A percentile compares a stretch with the other conserved stretches of the same genome.
Conservation (phyloP, 2,113 vertebrate genomes). For the Galemys pyrenaicus region DNA sequence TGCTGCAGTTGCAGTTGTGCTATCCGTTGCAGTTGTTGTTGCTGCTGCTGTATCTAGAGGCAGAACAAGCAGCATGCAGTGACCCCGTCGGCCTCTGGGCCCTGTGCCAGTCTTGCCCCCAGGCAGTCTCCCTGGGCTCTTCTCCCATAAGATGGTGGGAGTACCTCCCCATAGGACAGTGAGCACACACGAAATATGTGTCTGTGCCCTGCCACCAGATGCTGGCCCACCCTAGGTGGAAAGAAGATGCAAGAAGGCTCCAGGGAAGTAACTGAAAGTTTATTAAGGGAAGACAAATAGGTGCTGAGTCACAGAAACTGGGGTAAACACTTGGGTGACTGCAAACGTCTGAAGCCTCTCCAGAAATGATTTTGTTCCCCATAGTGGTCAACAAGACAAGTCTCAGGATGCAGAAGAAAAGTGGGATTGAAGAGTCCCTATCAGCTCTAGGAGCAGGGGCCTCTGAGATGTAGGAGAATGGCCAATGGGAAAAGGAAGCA, state of each 20-base stretch:
- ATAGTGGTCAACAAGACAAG: neutral
- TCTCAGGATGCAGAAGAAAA: neutral
- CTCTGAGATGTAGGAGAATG: neutral
- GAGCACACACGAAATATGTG: neutral
- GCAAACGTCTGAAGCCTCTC: neutral
- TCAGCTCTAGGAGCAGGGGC: neutral
- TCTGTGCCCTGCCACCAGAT: neutral
- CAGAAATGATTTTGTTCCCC: neutral
- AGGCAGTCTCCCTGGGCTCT: neutral
- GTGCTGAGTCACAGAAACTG: neutral
- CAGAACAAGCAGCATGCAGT: neutral
- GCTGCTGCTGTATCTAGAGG: slow-evolving; percentile 84
- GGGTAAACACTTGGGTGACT: neutral
- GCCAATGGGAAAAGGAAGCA: neutral
- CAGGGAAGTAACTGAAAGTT: neutral
- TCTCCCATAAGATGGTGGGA: neutral
- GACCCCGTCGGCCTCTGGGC: neutral
- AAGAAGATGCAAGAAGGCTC: neutral
- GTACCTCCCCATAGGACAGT: neutral
- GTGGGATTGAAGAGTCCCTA: neutral
- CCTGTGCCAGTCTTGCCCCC: neutral
- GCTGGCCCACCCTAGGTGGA: neutral
- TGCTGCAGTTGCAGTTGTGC: slow-evolving; percentile 89
- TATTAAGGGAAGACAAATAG: neutral
- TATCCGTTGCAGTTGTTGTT: slow-evolving; percentile 86